phyloP scores from a whole-genome alignment of 2,113 vertebrate genomes.

The Calypte anna region DNA sequence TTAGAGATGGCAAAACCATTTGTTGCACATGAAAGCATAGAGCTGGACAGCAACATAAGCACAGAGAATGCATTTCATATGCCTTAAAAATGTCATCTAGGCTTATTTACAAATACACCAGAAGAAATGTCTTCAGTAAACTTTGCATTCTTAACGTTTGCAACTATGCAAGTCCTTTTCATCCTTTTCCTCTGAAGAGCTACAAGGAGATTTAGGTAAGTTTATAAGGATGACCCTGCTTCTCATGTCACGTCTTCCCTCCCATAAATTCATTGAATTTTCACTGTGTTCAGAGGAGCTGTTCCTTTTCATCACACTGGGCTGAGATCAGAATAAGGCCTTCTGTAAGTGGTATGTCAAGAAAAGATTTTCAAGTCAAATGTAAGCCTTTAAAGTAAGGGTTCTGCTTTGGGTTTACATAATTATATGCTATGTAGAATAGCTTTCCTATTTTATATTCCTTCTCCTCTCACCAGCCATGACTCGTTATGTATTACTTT shows the following conservation, averaged over 20 bases:
- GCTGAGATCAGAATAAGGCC: not conserved
- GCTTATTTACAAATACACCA: not conserved
- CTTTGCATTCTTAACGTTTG: not conserved
- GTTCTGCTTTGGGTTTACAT: slow-evolving; percentile 54
- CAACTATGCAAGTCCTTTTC: not conserved
- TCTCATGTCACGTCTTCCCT: not conserved
- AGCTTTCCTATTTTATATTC: slow-evolving; percentile 38
- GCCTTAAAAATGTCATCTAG: not conserved
- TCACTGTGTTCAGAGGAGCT: not conserved
- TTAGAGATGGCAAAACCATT: not conserved
- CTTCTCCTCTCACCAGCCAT: not conserved
- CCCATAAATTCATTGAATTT: not conserved
- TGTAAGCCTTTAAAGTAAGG: slow-evolving; percentile 14
- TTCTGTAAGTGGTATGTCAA: slow-evolving; percentile 4
- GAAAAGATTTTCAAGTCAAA: slow-evolving; percentile 35
- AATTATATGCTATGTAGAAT: slow-evolving; percentile 26
- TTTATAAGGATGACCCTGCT: not conserved
- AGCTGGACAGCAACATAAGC: not conserved
- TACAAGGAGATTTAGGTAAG: not conserved
- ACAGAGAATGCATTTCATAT: not conserved
- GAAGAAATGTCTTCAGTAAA: slow-evolving; percentile 14
- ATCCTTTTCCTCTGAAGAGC: not conserved
- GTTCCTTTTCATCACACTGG: not conserved
- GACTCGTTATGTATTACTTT: not conserved
- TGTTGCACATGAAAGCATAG: not conserved